Conservation (phyloP, 2,113 vertebrate species). For the Onychorhynchus coronatus region DNA sequence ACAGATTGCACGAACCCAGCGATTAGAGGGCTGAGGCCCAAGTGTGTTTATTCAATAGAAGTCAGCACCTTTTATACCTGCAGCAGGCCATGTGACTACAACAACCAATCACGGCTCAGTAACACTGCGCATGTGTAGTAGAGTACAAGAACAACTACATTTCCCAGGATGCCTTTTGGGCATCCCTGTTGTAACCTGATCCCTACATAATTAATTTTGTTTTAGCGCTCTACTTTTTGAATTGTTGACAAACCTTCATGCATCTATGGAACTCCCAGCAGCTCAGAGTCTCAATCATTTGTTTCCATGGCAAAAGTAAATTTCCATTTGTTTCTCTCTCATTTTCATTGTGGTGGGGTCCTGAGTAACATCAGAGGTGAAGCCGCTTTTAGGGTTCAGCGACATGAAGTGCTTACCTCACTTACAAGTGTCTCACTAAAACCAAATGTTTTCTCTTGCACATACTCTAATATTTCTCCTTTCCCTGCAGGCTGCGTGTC, state of each 20-base stretch:
- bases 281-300: neutral
- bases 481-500: conserved; percentile 85
- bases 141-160: too few species aligned
- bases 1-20: too few species aligned
- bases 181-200: too few species aligned
- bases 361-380: neutral
- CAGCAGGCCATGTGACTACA: too few species aligned
- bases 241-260: neutral
- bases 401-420: neutral
- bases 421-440: neutral
- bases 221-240: neutral
- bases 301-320: neutral
- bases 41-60: too few species aligned
- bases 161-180: too few species aligned
- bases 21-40: too few species aligned
- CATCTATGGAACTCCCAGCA: neutral
- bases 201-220: neutral
- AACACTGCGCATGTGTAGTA: too few species aligned
- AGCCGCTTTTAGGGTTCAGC: neutral
- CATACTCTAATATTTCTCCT: neutral
- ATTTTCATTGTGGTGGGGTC: neutral
- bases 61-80: too few species aligned
- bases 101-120: too few species aligned
- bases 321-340: too few species aligned
- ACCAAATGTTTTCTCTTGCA: neutral